These are phyloP conservation scores for Hemiprocne comata DNA, from an alignment of 2,113 vertebrate species.

Conservation along the genomic window DNA sequence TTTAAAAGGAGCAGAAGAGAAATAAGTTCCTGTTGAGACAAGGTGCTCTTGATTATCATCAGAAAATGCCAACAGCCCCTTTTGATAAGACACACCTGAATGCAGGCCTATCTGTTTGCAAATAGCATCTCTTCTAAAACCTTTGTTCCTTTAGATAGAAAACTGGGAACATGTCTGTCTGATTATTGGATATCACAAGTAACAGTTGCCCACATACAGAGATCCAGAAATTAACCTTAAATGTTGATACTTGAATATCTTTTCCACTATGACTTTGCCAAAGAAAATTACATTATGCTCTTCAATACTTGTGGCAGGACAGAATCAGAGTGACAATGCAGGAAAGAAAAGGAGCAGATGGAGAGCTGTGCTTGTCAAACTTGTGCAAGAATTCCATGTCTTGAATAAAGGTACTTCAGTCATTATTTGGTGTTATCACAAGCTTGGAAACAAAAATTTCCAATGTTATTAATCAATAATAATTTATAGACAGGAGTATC, in stretches of 20 bases:
- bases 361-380: neutral
- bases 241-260: neutral
- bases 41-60: conserved; percentile 5
- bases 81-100: conserved; percentile 10
- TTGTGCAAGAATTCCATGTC: neutral
- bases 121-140: neutral
- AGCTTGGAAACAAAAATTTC: neutral
- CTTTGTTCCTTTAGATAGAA: neutral
- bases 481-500: neutral
- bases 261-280: neutral
- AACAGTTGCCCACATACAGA: neutral
- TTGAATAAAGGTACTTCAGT: neutral
- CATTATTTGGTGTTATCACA: neutral
- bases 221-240: neutral
- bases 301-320: neutral
- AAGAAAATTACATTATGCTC: neutral
- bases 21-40: neutral
- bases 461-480: neutral
- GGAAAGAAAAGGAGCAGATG: neutral
- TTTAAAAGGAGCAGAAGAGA: neutral
- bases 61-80: neutral
- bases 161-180: neutral
- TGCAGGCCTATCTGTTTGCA: neutral
- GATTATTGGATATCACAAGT: neutral
- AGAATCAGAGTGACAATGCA: neutral